Evolutionary conservation across 2,113 vertebrate genomes (phyloP).

Genomic region (Egretta garzetta): DNA sequence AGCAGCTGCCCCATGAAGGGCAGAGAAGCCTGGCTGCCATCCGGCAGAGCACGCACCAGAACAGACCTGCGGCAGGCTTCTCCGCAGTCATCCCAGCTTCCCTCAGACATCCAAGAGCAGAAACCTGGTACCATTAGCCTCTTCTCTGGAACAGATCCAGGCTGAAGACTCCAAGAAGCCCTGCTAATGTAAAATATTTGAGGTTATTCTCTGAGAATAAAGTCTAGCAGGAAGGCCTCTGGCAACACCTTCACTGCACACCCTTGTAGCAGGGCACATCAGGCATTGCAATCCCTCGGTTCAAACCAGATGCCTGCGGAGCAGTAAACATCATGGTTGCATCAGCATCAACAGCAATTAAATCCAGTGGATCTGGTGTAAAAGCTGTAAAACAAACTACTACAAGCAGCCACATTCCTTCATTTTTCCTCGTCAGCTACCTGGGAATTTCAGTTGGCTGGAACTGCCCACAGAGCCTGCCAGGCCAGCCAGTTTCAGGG

Average conservation of each 20-base stretch:
- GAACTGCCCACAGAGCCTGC: neutral
- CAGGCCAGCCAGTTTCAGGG: neutral
- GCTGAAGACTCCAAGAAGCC: neutral
- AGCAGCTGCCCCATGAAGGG: neutral
- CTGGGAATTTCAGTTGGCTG: neutral
- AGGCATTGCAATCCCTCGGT: neutral
- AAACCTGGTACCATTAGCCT: neutral
- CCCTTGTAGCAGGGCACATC: no score
- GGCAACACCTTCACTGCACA: neutral
- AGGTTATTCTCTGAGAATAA: neutral
- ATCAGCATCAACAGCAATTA: neutral
- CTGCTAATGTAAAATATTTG: neutral
- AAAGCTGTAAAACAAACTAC: neutral
- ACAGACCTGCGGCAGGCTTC: neutral
- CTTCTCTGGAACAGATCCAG: neutral
- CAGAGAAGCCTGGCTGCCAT: neutral
- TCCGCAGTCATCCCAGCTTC: fast-evolving
- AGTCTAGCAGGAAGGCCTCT: neutral
- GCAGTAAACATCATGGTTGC: neutral
- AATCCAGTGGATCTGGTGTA: neutral
- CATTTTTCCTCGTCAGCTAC: neutral
- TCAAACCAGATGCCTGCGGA: neutral
- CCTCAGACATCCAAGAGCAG: neutral
- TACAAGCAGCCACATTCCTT: fast-evolving
- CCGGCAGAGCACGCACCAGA: neutral